Base-by-base conservation (phyloP, 2,888 invertebrate genomes). In the Zeuzera pyrina region DNA sequence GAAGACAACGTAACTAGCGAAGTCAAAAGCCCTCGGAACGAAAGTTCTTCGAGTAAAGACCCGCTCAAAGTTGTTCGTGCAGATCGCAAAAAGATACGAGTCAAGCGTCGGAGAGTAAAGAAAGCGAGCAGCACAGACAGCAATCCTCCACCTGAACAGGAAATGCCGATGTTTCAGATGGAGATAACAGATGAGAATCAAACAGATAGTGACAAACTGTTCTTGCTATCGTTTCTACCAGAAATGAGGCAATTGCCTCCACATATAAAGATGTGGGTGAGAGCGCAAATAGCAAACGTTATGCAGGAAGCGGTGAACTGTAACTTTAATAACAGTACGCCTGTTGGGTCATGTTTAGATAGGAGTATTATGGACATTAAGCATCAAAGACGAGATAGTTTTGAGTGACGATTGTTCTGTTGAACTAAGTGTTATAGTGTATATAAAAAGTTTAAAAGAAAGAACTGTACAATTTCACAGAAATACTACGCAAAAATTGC, bases 201-300 rank as follows among this genome's bases (percentile, higher is more conserved):
- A 3, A 42, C 45, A 2, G 79, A 83, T 36, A 68, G 67, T 34
- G 81, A 81, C 28, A 67, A 50, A 19, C 39, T 78, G 36, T 83
- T 81, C 32, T 52, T 83, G 1, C 43, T 81, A 15, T 81, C 81
- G 1, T 81, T 81, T 37, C 47, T 77, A 12, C 79, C 79, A 5
- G 81, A 83, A 50, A 71, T 83, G 66, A 61, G 66, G 31, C 74
- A 73, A 42, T 41, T 83, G 13, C 79, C 79, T 0, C 38, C 64
- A 1, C 62, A 78, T 42, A 58, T 78, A 13, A 81, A 79, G 54
- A 81, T 83, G 81, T 83, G 83, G 83, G 73, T 69, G 29, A 42
- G 81, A 10, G 67, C 78, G 0, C 77, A 78, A 48, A 74, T 83
- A 34, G 79, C 83, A 1, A 74, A 63, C 30, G 49, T 74, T 0